Percentiles rank a stretch among this genome's conserved stretches.
phyloP scores from a whole-genome alignment of 2,888 invertebrate genomes.

The Papilio gigon region DNA sequence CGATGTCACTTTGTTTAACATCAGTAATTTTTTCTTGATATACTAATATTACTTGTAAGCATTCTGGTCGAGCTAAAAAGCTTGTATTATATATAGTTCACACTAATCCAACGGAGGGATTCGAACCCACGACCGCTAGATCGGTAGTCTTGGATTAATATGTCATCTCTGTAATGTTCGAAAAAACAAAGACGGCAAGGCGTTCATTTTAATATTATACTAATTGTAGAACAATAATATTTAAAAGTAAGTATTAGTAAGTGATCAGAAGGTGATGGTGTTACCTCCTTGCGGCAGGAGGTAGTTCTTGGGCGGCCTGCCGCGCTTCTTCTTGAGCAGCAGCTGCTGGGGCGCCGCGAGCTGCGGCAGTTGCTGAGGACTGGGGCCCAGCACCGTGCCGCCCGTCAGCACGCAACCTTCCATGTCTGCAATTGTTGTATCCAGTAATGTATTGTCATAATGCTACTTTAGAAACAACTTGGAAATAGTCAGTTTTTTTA shows the following conservation, averaged over 20 bases:
- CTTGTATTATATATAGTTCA: too few species aligned
- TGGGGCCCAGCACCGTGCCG: slow-evolving; percentile 56
- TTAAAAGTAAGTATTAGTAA: not conserved
- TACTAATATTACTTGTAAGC: too few species aligned
- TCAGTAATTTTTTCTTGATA: too few species aligned
- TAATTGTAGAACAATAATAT: too few species aligned
- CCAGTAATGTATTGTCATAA: not conserved
- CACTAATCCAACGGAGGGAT: too few species aligned
- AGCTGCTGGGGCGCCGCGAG: slow-evolving; percentile 66
- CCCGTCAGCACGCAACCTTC: slow-evolving; percentile 76
- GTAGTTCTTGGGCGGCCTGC: slow-evolving; percentile 79
- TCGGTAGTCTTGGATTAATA: too few species aligned
- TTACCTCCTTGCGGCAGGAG: slow-evolving; percentile 65
- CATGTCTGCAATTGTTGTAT: slow-evolving; percentile 59
- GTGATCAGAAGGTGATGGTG: not conserved
- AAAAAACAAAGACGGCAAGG: too few species aligned
- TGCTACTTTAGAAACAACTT: not conserved
- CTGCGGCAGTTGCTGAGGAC: slow-evolving; percentile 49
- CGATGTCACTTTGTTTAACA: too few species aligned
- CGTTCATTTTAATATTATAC: not conserved
- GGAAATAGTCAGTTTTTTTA: too few species aligned
- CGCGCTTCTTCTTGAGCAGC: slow-evolving; percentile 71
- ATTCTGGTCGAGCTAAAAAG: too few species aligned
- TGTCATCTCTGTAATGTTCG: too few species aligned
- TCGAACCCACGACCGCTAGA: too few species aligned